Percentiles rank a stretch among this genome's conserved stretches.
These are phyloP conservation scores for Oscheius sp. DNA, from an alignment of 1,140 invertebrate species.

Conservation along the genomic window DNA sequence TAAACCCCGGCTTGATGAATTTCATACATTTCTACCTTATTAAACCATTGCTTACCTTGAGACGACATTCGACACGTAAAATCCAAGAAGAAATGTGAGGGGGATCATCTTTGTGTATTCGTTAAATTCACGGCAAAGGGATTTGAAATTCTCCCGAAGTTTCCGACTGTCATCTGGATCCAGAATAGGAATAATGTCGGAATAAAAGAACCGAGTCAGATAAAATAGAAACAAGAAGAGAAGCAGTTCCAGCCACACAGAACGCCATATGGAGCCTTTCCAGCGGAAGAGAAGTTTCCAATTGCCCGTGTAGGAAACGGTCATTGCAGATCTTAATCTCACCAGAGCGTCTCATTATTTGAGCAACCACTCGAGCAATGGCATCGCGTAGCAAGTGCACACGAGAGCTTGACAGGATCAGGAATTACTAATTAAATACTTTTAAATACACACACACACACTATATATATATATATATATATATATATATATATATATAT, in stretches of 20 bases:
- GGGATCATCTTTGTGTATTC: conserved; percentile 36
- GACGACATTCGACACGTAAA: conserved; percentile 34
- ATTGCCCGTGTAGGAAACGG: conserved; percentile 20
- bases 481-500: too few relatives aligned
- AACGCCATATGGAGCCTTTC: conserved; percentile 33
- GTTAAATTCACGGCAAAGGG: conserved; percentile 23
- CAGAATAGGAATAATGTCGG: neutral
- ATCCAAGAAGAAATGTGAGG: conserved; percentile 27
- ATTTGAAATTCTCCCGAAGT: conserved; percentile 17
- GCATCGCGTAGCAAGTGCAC: too few relatives aligned
- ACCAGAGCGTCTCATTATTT: too few relatives aligned
- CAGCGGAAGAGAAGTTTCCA: conserved; percentile 26
- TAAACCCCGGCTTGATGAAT: too few relatives aligned
- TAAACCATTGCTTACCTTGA: neutral
- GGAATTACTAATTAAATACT: too few relatives aligned
- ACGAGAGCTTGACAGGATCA: too few relatives aligned
- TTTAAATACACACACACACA: too few relatives aligned
- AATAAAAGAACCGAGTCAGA: conserved; percentile 15
- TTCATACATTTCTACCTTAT: neutral
- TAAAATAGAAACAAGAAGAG: conserved; percentile 23
- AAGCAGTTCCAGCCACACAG: conserved; percentile 24
- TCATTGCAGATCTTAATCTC: too few relatives aligned
- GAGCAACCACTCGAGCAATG: too few relatives aligned
- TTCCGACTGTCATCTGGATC: conserved; percentile 7
- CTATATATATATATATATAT: too few relatives aligned